A percentile compares a stretch with the other conserved stretches of the same genome.
Evolutionary conservation across 2,888 invertebrate genomes (phyloP).

Genomic region (Ormia ochracea): DNA sequence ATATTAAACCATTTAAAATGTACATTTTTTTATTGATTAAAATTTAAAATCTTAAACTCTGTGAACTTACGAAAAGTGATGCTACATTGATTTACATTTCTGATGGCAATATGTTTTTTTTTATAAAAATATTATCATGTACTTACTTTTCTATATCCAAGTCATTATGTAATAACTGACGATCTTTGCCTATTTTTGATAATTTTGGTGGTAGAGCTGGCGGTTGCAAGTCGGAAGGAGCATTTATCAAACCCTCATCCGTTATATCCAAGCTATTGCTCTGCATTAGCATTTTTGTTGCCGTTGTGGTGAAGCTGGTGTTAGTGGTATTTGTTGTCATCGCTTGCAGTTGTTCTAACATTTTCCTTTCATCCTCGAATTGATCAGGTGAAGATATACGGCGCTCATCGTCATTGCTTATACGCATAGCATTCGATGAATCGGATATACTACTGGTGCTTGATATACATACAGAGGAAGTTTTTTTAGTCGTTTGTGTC

Average conservation of each 20-base stretch:
- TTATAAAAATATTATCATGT: background rate
- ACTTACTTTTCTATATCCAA: conserved; percentile 81
- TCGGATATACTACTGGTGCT: conserved; percentile 58
- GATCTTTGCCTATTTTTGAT: conserved; percentile 77
- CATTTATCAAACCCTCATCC: conserved; percentile 61
- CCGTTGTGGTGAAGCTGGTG: conserved; percentile 49
- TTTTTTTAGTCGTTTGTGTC: conserved; percentile 46
- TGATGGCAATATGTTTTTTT: too few relatives aligned
- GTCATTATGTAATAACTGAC: conserved; percentile 81
- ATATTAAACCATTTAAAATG: background rate
- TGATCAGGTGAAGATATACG: conserved; percentile 63
- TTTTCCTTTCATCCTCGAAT: conserved; percentile 64
- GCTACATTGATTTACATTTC: too few relatives aligned
- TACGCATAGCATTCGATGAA: conserved; percentile 31
- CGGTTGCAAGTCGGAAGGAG: conserved; percentile 78
- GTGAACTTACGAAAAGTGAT: too few relatives aligned
- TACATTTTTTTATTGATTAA: too few relatives aligned
- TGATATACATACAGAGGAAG: conserved; percentile 60
- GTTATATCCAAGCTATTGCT: conserved; percentile 67
- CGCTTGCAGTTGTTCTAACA: conserved; percentile 63
- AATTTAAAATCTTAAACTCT: too few relatives aligned
- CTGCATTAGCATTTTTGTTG: conserved; percentile 60
- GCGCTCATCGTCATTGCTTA: conserved; percentile 63
- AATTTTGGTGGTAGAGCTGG: conserved; percentile 82
- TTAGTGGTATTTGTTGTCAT: conserved; percentile 55